Conservation (phyloP, 2,113 vertebrate genomes). For the Elephantulus edwardii region DNA sequence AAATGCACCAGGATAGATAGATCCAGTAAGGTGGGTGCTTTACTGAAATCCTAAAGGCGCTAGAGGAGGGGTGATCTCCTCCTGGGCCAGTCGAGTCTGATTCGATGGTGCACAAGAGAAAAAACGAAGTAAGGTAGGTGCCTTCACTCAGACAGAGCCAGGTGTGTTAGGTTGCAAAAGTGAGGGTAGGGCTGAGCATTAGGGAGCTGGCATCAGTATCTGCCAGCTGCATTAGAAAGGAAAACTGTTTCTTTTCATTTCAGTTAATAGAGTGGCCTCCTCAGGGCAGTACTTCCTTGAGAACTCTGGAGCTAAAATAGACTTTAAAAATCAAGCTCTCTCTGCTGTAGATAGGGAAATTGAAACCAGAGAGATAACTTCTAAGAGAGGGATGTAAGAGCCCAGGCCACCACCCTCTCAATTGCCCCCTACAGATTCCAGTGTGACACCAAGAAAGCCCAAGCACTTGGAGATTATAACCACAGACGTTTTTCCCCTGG, state of each 20-base stretch:
- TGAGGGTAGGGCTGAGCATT: neutral
- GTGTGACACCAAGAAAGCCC: neutral
- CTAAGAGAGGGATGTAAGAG: neutral
- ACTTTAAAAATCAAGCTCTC: neutral
- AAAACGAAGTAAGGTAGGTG: too few species aligned
- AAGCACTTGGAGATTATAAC: neutral
- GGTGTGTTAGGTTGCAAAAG: neutral
- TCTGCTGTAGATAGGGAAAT: neutral
- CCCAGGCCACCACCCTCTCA: neutral
- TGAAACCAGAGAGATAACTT: neutral
- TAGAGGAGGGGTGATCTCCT: too few species aligned
- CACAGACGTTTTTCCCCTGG: neutral
- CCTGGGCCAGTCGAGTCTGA: too few species aligned
- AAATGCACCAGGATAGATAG: neutral
- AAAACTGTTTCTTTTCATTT: neutral
- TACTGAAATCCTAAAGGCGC: too few species aligned
- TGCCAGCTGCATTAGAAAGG: neutral
- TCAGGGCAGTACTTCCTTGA: conserved; percentile 2
- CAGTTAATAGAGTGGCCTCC: conserved; percentile 4
- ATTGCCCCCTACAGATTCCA: neutral
- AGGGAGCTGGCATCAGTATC: neutral
- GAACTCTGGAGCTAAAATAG: neutral
- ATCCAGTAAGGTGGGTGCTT: neutral
- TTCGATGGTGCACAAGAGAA: too few species aligned
- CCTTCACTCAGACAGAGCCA: neutral